Evolutionary conservation across 1,140 invertebrate species (phyloP).

Genomic region (Scylla paramamosain): DNA sequence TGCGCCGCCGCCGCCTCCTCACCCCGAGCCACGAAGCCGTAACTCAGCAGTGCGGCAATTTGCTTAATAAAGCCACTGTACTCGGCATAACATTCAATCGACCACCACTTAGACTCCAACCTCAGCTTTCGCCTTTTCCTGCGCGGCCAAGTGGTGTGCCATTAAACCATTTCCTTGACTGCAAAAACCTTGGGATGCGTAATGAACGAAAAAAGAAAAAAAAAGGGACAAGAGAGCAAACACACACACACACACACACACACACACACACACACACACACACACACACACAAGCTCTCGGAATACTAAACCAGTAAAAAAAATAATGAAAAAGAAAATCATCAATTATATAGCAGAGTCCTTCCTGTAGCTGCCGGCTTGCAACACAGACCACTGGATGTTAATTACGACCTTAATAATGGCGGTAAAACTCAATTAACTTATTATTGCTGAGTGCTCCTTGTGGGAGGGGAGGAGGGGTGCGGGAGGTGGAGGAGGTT

Average conservation of each 20-base stretch:
- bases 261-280: too few relatives aligned
- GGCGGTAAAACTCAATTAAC: slow-evolving; percentile 14
- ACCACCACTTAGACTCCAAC: background rate
- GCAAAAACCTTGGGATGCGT: background rate
- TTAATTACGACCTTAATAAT: slow-evolving; percentile 15
- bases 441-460: background rate
- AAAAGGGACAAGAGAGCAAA: background rate
- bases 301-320: too few relatives aligned
- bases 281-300: too few relatives aligned
- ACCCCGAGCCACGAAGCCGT: background rate
- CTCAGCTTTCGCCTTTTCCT: background rate
- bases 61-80: slow-evolving; percentile 12
- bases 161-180: background rate
- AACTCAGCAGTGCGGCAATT: background rate
- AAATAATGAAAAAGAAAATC: background rate
- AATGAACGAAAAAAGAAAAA: slow-evolving; percentile 24
- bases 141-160: background rate
- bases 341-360: background rate
- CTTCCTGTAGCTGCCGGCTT: background rate
- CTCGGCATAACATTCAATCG: slow-evolving; percentile 21
- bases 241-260: background rate
- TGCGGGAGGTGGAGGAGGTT: background rate
- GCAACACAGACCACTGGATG: slow-evolving; percentile 10
- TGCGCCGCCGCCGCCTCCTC: background rate
- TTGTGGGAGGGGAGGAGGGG: background rate